Base-by-base conservation (phyloP, 1,140 invertebrate genomes). In the Diplogasteroides magnus region DNA sequence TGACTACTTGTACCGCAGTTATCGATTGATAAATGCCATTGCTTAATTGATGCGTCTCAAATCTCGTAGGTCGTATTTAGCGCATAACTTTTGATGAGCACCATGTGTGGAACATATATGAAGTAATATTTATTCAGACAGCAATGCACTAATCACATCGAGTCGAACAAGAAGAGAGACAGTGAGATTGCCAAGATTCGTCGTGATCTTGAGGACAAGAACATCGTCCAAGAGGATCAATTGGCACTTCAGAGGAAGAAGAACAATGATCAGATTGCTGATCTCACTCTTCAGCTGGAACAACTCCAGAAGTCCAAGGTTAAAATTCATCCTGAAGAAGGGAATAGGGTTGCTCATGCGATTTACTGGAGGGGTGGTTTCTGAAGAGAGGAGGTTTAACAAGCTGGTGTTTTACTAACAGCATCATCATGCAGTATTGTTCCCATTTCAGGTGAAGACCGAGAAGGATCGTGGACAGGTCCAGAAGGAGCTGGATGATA, bases 241-340 rank as follows among this genome's bases (percentile, higher is more conserved):
- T 88, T 97, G 79, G 90, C 91, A 77, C 91, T 90, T 84, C 88
- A 97, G 76, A 90, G 94, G 85, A 98, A 97, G 89, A 98, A 97
- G 88, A 92, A 97, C 88, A 96, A 97, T 84, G 95, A 98, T 86
- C 91, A 93, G 81, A 91, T 96, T 80, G 89, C 91, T 77, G 93
- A 97, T 86, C 93, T 98, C 90, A 91, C 92, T 79, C 95, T 98
- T 86, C 94, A 97, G 86, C 91, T 98, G 83, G 96, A 98, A 86
- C 93, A 96, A 84, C 97, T 97, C 87, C 91, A 92, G 84, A 97
- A 94, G 94, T 89, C 93, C 83, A 98, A 97, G 87, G 91, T 91
- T 11, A 48, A 11, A 48, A 48, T 48, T 48, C 57, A 37, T 59
- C 26, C 68, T 72, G 25, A 64, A 67, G 59, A 72, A 72, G 64